A percentile compares a stretch with the other conserved stretches of the same genome.
These are phyloP conservation scores for Otolemur garnettii DNA, from an alignment of 2,113 vertebrate species.

Conservation along the genomic window DNA sequence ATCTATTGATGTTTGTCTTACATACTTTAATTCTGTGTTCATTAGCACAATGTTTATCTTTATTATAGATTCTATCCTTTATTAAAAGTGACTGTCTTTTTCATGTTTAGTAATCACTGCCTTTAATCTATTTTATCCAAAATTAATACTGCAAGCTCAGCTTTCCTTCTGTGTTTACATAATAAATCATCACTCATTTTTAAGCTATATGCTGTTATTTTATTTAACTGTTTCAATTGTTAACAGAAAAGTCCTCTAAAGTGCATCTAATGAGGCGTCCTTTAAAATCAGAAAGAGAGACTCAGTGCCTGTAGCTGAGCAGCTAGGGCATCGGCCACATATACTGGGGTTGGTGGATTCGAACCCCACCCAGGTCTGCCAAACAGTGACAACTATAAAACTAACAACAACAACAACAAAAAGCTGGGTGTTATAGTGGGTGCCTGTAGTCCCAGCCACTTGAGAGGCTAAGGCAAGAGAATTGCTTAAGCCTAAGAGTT, in stretches of 20 bases:
- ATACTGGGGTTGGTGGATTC: too few species aligned
- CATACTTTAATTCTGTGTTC: background rate
- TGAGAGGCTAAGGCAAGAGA: too few species aligned
- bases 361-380: too few species aligned
- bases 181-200: constrained; percentile 32
- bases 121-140: constrained; percentile 3
- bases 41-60: background rate
- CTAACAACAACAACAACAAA: too few species aligned
- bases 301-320: too few species aligned
- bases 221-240: background rate
- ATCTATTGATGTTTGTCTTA: background rate
- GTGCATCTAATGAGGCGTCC: background rate
- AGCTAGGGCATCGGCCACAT: too few species aligned
- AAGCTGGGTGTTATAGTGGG: too few species aligned
- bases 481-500: too few species aligned
- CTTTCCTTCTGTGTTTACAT: background rate
- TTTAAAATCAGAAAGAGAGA: constrained; percentile 9
- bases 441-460: too few species aligned
- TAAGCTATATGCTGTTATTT: constrained; percentile 16
- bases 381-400: too few species aligned
- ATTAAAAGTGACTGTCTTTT: constrained; percentile 12
- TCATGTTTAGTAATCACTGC: background rate
- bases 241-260: background rate
- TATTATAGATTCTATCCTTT: background rate
- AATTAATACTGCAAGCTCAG: background rate